Evolutionary conservation across 2,797 vertebrate genomes (phyloP).

Genomic region (Halcyon chelicuti): DNA sequence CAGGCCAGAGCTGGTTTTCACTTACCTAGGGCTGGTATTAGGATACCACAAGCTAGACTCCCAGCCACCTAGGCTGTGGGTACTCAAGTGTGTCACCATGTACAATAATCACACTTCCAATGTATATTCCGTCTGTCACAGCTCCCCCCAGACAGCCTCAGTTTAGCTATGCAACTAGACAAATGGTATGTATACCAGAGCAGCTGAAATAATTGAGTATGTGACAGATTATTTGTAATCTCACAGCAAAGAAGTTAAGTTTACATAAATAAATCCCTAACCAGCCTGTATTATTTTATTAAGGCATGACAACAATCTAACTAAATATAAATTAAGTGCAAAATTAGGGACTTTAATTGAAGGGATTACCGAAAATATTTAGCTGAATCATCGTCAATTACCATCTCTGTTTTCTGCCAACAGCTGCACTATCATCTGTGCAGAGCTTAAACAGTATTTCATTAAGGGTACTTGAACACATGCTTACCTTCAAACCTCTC

Average conservation of each 20-base stretch:
- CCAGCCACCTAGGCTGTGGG: not conserved
- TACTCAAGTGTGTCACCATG: not conserved
- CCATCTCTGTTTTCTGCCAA: not conserved
- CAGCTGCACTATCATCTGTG: not conserved
- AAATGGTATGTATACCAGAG: not conserved
- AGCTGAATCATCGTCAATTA: not conserved
- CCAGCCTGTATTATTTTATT: not conserved
- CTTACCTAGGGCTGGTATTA: not conserved
- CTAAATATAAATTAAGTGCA: not conserved
- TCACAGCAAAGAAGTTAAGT: not conserved
- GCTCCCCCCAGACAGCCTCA: not conserved
- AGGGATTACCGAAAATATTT: constrained; percentile 10
- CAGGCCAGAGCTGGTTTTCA: not conserved
- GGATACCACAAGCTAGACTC: not conserved
- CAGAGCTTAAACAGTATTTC: not conserved
- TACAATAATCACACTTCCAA: not conserved
- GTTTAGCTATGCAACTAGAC: not conserved
- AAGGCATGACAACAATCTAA: not conserved
- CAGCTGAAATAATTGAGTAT: not conserved
- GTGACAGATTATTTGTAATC: not conserved
- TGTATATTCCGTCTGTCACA: rapidly evolving
- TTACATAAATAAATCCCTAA: not conserved
- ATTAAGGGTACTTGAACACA: not conserved
- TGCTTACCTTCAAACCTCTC: not conserved
- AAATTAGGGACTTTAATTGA: not conserved